Evolutionary conservation across 2,888 invertebrate genomes (phyloP), one percentile per base, ranked within the genome.

Genomic region (Stenotaenia linearis): DNA sequence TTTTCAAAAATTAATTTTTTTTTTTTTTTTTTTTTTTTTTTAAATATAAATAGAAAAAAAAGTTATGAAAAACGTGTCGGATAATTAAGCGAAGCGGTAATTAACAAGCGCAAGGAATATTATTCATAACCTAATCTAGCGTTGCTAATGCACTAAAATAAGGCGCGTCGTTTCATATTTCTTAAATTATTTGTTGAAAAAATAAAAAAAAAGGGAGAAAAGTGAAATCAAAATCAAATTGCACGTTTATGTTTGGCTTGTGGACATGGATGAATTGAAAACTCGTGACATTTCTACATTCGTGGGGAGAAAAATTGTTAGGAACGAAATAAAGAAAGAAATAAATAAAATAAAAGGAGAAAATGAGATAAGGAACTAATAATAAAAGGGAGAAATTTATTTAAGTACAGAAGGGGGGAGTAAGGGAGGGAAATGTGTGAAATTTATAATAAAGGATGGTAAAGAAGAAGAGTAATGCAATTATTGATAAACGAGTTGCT

Each of bases 401-500:
- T 50, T 32, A 32, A 32, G 32, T 32, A 9, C 32, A 32, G 32
- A 9, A 9, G 32, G 32, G 9, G 32, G 9, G 32, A 32, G 32
- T 32, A 32, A 32, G 32, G 32, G 32, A 9, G 9, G 9, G 18
- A 69, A 69, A 15, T 69, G 69, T 69, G 25, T 12, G 50, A 50
- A 50, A 69, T 69, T 69, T 69, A 69, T 28, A 69, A 69, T 69
- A 69, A 69, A 1, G 28, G 28, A 69, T 23, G 69, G 69, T 2
- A 69, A 15, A 69, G 28, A 28, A 69, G 28, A 69, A 69, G 69
- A 69, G 69, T 69, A 69, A 69, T 69, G 69, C 69, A 69, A 69
- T 69, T 69, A 69, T 69, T 69, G 69, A 69, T 69, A 69, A 69
- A 69, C 69, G 69, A 69, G 69, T 28, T 69, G 69, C 69, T 69